Percentiles rank a stretch among this genome's conserved stretches.
Evolutionary conservation across 2,888 invertebrate genomes (phyloP).

Genomic region (Oxycera nigricornis): DNA sequence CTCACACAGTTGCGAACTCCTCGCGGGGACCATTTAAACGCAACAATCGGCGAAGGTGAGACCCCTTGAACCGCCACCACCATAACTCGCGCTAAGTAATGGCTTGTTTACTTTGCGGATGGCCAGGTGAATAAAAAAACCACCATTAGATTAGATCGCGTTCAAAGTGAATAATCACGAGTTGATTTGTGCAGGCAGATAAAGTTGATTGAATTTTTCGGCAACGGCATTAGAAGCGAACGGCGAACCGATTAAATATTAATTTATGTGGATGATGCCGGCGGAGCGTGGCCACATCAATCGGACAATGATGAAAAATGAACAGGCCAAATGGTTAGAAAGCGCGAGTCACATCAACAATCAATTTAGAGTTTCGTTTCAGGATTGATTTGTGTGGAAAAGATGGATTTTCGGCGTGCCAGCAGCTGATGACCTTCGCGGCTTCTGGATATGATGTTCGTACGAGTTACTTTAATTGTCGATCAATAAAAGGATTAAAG

Average conservation of each 20-base stretch:
- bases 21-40: not conserved
- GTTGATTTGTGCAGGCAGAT: constrained; percentile 23
- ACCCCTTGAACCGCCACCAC: not conserved
- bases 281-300: not conserved
- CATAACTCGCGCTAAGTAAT: not conserved
- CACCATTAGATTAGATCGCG: constrained; percentile 22
- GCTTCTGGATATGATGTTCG: too few species aligned
- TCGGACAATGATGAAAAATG: not conserved
- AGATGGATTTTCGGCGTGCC: too few species aligned
- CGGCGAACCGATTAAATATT: constrained; percentile 9
- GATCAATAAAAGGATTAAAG: too few species aligned
- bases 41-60: not conserved
- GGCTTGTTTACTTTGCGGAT: not conserved
- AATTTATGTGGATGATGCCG: constrained; percentile 3
- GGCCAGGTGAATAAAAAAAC: constrained; percentile 5
- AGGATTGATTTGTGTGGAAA: too few species aligned
- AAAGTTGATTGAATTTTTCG: constrained; percentile 14
- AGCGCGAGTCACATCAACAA: not conserved
- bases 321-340: not conserved
- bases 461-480: too few species aligned
- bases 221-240: not conserved
- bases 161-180: constrained; percentile 23
- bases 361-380: not conserved
- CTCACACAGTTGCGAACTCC: not conserved
- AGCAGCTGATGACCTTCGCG: too few species aligned